Evolutionary conservation across 2,797 vertebrate genomes (phyloP), one percentile per base, ranked within the genome.

Genomic region (Uromys caudimaculatus): DNA sequence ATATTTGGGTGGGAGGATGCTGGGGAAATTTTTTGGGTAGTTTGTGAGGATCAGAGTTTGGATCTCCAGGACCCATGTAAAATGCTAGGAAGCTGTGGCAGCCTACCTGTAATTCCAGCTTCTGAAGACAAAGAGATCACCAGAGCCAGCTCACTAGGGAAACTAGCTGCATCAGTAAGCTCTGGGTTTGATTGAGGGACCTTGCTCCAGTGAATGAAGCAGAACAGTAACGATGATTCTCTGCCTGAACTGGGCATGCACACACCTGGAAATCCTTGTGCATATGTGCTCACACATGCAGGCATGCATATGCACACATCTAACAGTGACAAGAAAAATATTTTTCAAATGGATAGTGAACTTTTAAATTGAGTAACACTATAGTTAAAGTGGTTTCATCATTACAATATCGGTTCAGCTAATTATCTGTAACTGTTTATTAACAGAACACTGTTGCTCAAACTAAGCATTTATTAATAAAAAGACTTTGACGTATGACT

Each of bases 341-440:
- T 6, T 44, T 64, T 58, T 60, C 27, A 75, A 77, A 29, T 71
- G 32, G 21, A n/a, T 38, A 50, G 38, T 89, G 47, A 93, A 41
- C 38, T 89, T 95, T 73, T 24, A 9, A 94, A 91, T 54, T 93
- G 11, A 73, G 23, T 71, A 91, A 76, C 32, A 77, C 29, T 84
- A 71, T 94, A 50, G 13, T 77, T 35, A 50, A 78, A 89, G 62
- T 58, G 90, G 2, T 83, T 87, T 94, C 86, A 86, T 94, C 47
- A 47, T 64, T 79, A 60, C 10, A 86, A 6, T 47, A 27, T 83
- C 90, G 75, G 1, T 60, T 76, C 64, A 79, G 21, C 58, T 78
- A 47, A 56, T 93, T 93, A 27, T 82, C 86, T 89, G 88, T 85
- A 79, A 88, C 67, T 88, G 41, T 84, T 73, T 88, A 88, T 73